Conservation (phyloP, 2,113 vertebrate species). For the Tyrannus savana region DNA sequence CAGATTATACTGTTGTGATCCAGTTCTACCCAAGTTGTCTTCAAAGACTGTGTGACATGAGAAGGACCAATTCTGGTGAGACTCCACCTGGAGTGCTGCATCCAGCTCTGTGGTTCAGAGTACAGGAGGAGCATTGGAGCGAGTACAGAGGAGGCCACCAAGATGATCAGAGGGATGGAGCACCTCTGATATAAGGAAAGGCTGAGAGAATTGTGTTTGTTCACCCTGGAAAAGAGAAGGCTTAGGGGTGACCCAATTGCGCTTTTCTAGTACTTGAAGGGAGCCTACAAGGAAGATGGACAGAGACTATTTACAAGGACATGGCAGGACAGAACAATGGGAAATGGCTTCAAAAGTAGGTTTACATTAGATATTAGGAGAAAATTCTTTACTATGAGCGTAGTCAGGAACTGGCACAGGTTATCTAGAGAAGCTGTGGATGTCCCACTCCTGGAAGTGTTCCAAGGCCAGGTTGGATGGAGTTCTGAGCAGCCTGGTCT, state of each 20-base stretch:
- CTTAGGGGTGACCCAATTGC: not conserved
- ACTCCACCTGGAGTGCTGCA: not conserved
- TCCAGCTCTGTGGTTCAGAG: not conserved
- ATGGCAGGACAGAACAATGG: not conserved
- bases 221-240: not conserved
- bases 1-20: not conserved
- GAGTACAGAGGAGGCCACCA: not conserved
- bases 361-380: not conserved
- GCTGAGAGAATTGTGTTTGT: not conserved
- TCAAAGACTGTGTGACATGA: not conserved
- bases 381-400: not conserved
- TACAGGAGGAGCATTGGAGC: accelerated
- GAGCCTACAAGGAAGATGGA: not conserved
- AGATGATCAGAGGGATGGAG: not conserved
- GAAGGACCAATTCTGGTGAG: not conserved
- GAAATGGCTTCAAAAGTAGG: not conserved
- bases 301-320: not conserved
- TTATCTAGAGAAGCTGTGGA: not conserved
- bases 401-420: not conserved
- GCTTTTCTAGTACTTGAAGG: not conserved
- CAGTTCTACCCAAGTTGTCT: not conserved
- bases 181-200: not conserved
- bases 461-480: accelerated
- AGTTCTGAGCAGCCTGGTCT: not conserved
- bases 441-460: not conserved